Base-by-base conservation (phyloP, 2,888 invertebrate genomes). In the Eubasilissa splendida region DNA sequence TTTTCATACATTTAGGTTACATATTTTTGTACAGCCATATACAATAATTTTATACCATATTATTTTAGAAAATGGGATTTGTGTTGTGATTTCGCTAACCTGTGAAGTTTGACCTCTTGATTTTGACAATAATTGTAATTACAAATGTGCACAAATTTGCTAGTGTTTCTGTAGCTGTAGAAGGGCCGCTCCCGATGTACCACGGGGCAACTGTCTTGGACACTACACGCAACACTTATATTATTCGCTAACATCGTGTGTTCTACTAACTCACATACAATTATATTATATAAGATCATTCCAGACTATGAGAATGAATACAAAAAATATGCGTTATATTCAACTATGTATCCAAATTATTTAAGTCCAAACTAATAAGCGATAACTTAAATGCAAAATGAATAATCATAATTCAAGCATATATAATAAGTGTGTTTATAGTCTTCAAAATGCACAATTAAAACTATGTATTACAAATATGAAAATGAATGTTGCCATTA, bases 1-100 rank as follows among this genome's bases (percentile, higher is more conserved):
- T 83, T 83, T 82, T 81, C 79, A 81, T 83, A 83, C 83, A 83
- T 81, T 83, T 76, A 79, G 83, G 79, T 83, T 83, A 83, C 83
- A 83, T 80, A 77, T 80, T 90, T 90, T 91, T 91, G 90, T 91
- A 91, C 91, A 91, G 90, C 89, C 90, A 91, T 91, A 90, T 91
- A 91, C 90, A 91, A 90, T 90, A 90, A 90, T 90, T 90, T 90
- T 89, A 90, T 90, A 89, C 70, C 77, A 82, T 78, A 80, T 81
- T 22, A 22, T 22, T 22, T 22, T 22, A 80, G 81, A 81, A 80
- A 77, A 83, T 65, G 33, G 53, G 50, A 71, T 58, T 74, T 79
- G 59, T 8, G 58, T n/a, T 58, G 59, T 80, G 56, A 76, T 74
- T 71, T 71, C 31, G 71, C 56, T 56, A 76, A 60, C 60, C 59